Conservation (phyloP, 2,888 invertebrate species). For the Creontiades dilutus region DNA sequence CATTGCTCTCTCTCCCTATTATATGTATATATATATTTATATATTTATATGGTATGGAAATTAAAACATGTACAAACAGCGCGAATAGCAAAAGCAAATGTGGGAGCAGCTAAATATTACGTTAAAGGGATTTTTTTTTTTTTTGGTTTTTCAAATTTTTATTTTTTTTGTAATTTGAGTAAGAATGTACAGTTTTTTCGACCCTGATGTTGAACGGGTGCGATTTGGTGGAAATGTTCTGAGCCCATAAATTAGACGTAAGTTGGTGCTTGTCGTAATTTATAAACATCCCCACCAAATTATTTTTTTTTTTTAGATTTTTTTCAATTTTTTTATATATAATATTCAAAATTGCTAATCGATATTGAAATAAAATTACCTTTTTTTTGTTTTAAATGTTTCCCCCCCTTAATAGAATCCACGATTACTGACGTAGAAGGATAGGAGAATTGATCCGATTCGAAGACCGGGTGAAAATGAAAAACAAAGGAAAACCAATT, state of each 20-base stretch:
- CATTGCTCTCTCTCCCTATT: slow-evolving; percentile 71
- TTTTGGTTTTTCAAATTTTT: slow-evolving; percentile 54
- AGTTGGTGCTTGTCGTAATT: slow-evolving; percentile 67
- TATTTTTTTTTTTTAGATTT: slow-evolving; percentile 45
- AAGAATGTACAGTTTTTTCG: slow-evolving; percentile 73
- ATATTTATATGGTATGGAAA: slow-evolving; percentile 73
- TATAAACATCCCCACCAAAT: slow-evolving; percentile 67
- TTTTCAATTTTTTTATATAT: slow-evolving; percentile 44
- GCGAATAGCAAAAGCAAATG: slow-evolving; percentile 74
- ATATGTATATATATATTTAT: slow-evolving; percentile 72
- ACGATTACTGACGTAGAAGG: slow-evolving; percentile 21
- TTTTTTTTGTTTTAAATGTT: not conserved
- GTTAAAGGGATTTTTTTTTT: slow-evolving; percentile 71
- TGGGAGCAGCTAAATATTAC: slow-evolving; percentile 74
- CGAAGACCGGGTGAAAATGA: not conserved
- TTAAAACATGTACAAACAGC: slow-evolving; percentile 75
- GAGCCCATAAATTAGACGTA: slow-evolving; percentile 71
- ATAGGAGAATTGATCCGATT: slow-evolving; percentile 40
- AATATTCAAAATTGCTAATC: slow-evolving; percentile 48
- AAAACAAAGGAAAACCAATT: slow-evolving; percentile 75
- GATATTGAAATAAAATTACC: slow-evolving; percentile 47
- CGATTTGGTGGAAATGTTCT: slow-evolving; percentile 70
- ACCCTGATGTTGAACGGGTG: slow-evolving; percentile 60
- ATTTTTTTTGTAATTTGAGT: slow-evolving; percentile 66
- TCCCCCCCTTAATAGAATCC: slow-evolving; percentile 11